Evolutionary conservation across 2,888 invertebrate genomes (phyloP).

Genomic region (Metallyticus violacea): DNA sequence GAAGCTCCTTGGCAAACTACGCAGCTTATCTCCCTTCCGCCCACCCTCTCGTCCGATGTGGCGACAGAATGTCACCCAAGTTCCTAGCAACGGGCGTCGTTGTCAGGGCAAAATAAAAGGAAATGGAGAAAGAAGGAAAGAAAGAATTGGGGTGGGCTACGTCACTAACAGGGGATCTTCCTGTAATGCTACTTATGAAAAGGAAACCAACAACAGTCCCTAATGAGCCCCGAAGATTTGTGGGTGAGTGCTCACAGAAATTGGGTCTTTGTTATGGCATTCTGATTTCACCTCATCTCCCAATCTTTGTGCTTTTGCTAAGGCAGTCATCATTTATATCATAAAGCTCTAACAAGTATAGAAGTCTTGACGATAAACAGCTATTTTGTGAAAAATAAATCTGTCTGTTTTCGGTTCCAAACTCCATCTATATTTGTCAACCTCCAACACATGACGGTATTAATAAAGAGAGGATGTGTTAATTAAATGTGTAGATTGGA

Average conservation of each 20-base stretch:
- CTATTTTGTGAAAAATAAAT: too few species aligned
- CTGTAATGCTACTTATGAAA: not conserved
- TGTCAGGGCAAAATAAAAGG: not conserved
- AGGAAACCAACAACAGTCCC: not conserved
- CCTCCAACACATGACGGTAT: too few species aligned
- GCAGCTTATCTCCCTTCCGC: not conserved
- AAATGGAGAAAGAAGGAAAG: too few species aligned
- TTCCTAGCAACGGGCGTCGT: not conserved
- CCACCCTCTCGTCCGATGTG: not conserved
- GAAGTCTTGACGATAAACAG: too few species aligned
- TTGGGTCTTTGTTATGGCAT: not conserved
- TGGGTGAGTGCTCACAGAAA: not conserved
- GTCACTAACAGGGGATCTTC: not conserved
- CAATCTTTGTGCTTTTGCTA: not conserved
- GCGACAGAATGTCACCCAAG: not conserved
- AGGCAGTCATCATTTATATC: not conserved
- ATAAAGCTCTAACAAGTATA: not conserved
- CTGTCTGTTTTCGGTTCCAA: too few species aligned
- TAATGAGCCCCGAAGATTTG: not conserved
- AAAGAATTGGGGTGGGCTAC: not conserved
- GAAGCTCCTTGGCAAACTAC: not conserved
- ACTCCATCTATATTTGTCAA: too few species aligned
- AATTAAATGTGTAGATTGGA: too few species aligned
- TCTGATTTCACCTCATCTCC: too few species aligned
- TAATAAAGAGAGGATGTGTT: too few species aligned